Percentiles rank a stretch among this genome's conserved stretches.
Conservation (phyloP, 2,113 vertebrate species). For the Scophthalmus maximus region DNA sequence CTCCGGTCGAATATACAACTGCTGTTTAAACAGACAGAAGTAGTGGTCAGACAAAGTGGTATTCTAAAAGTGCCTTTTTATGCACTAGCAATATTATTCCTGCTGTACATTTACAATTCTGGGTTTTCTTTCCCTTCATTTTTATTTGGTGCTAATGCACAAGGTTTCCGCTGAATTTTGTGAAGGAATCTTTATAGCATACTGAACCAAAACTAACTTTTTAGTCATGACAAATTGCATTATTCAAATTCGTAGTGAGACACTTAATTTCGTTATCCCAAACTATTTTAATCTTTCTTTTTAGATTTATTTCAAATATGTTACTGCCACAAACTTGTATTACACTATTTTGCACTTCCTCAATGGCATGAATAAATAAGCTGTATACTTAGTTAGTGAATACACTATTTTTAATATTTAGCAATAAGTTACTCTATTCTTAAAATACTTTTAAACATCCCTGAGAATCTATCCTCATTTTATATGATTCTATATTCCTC, state of each 20-base stretch:
- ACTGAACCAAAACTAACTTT: constrained; percentile 47
- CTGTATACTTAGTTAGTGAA: constrained; percentile 21
- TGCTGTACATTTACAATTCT: constrained; percentile 48
- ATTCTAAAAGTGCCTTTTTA: constrained; percentile 71
- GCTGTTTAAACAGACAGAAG: constrained; percentile 50
- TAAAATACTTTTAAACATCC: neutral
- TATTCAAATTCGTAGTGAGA: constrained; percentile 8
- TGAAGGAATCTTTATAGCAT: constrained; percentile 13
- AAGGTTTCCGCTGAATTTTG: constrained; percentile 13
- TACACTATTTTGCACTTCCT: constrained; percentile 49
- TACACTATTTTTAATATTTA: constrained; percentile 15
- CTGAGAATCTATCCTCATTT: neutral
- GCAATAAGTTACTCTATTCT: constrained; percentile 2
- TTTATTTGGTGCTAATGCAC: constrained; percentile 13
- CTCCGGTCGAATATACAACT: constrained; percentile 23
- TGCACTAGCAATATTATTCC: constrained; percentile 47
- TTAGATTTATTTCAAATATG: constrained; percentile 32
- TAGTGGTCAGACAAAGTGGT: constrained; percentile 30
- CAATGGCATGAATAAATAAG: constrained; percentile 24
- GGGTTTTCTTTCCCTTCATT: constrained; percentile 29
- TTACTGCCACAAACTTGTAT: constrained; percentile 34
- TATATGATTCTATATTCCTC: neutral
- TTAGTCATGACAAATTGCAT: constrained; percentile 29
- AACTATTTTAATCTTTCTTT: neutral
- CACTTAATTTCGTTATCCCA: constrained; percentile 5